Evolutionary conservation across 2,888 invertebrate species (phyloP).

Genomic region (Leptopilina syphax): DNA sequence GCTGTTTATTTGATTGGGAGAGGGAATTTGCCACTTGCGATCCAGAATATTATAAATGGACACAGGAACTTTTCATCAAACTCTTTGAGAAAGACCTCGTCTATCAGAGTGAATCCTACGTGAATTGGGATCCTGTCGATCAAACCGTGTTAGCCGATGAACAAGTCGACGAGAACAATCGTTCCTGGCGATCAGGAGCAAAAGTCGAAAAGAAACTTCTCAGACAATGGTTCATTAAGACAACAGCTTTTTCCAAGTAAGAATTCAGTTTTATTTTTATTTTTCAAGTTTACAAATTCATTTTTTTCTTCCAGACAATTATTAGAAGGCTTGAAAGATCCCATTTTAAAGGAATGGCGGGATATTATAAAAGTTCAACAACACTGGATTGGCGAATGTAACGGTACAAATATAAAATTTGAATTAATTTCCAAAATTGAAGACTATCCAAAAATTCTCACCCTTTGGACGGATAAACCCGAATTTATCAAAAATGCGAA

Average conservation of each 20-base stretch:
- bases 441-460: slow-evolving; percentile 74
- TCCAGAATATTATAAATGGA: slow-evolving; percentile 95
- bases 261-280: slow-evolving; percentile 65
- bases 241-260: slow-evolving; percentile 88
- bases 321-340: slow-evolving; percentile 84
- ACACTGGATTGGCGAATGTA: slow-evolving; percentile 94
- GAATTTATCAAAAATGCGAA: slow-evolving; percentile 85
- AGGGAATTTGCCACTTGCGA: slow-evolving; percentile 93
- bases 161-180: slow-evolving; percentile 94
- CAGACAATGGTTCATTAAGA: slow-evolving; percentile 96
- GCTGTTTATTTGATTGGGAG: slow-evolving; percentile 95
- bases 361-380: slow-evolving; percentile 91
- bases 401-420: slow-evolving; percentile 87
- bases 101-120: slow-evolving; percentile 91
- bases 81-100: slow-evolving; percentile 90
- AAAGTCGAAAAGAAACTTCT: slow-evolving; percentile 92
- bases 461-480: slow-evolving; percentile 87
- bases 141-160: slow-evolving; percentile 98
- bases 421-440: slow-evolving; percentile 74
- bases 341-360: slow-evolving; percentile 86
- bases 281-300: neutral
- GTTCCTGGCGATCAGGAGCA: slow-evolving; percentile 98
- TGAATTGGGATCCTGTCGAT: slow-evolving; percentile 99
- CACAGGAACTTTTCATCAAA: slow-evolving; percentile 95
- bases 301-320: slow-evolving; percentile 69